phyloP scores from a whole-genome alignment of 2,888 invertebrate genomes.

The Drosophila affinis region DNA sequence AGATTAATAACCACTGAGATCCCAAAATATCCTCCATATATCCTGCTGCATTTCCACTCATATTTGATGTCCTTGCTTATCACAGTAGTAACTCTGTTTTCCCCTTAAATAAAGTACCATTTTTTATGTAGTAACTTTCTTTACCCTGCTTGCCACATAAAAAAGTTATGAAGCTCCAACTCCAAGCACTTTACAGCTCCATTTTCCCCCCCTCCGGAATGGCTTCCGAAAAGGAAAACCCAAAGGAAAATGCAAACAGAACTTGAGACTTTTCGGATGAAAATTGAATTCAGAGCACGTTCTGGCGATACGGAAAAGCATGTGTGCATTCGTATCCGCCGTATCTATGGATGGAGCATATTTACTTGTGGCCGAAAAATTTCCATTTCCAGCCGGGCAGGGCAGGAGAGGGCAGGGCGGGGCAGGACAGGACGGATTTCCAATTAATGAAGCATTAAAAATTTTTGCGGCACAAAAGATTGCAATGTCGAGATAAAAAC shows the following conservation, averaged over 20 bases:
- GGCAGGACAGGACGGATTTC: slow-evolving; percentile 22
- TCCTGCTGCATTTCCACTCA: background rate
- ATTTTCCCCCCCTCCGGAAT: slow-evolving; percentile 13
- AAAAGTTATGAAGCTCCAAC: slow-evolving; percentile 9
- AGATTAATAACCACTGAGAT: too few species aligned
- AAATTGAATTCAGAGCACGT: slow-evolving; percentile 44
- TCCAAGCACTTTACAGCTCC: slow-evolving; percentile 30
- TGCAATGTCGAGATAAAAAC: slow-evolving; percentile 45
- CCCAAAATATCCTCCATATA: too few species aligned
- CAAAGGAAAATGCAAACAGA: slow-evolving; percentile 29
- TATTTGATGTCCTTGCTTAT: background rate
- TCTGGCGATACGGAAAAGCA: slow-evolving; percentile 10
- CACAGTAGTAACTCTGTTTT: background rate
- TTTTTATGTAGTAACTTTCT: background rate
- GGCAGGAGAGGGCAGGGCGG: slow-evolving; percentile 1
- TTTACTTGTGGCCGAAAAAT: slow-evolving; percentile 39
- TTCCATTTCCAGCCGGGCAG: slow-evolving; percentile 14
- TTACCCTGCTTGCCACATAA: background rate
- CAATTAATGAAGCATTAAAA: slow-evolving; percentile 71
- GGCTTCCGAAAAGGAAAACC: slow-evolving; percentile 36
- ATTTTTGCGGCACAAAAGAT: slow-evolving; percentile 48
- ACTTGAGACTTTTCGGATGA: slow-evolving; percentile 37
- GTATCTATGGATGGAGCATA: slow-evolving; percentile 10
- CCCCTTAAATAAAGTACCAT: background rate
- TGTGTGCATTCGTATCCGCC: slow-evolving; percentile 12